Evolutionary conservation across 2,113 vertebrate species (phyloP).

Genomic region (Cichladusa arquata): DNA sequence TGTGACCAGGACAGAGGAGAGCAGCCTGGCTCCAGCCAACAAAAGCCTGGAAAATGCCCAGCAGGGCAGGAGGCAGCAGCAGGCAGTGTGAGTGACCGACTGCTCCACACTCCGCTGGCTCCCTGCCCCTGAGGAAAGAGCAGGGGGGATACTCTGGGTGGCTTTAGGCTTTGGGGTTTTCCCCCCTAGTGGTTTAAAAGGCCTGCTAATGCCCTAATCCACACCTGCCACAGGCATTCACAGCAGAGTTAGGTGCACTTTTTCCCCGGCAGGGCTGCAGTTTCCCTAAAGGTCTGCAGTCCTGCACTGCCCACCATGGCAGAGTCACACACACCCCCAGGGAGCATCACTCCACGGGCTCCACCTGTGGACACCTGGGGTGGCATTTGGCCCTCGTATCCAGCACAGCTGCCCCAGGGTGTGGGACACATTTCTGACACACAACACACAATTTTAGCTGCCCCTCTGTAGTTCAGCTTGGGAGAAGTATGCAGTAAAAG

Average conservation of each 20-base stretch:
- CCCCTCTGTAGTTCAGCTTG: not conserved
- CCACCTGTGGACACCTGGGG: not conserved
- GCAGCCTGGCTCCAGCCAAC: not conserved
- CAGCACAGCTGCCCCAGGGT: not conserved
- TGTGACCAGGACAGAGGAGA: not conserved
- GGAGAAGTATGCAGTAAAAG: not conserved
- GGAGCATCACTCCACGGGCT: not conserved
- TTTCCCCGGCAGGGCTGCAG: not conserved
- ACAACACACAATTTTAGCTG: not conserved
- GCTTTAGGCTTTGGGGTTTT: fast-evolving
- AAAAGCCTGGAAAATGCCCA: not conserved
- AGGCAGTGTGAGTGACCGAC: not conserved
- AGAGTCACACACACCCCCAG: not conserved
- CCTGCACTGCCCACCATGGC: not conserved
- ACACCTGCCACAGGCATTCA: not conserved
- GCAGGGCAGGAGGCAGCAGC: not conserved
- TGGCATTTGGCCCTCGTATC: fast-evolving
- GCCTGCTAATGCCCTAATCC: not conserved
- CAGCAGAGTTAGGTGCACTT: not conserved
- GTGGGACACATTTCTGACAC: not conserved
- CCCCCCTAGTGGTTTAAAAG: not conserved
- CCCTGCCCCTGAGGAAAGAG: not conserved
- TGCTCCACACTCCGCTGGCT: fast-evolving
- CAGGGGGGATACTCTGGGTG: not conserved
- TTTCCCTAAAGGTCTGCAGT: not conserved